These are phyloP conservation scores for Ariopsis seemanni DNA, from an alignment of 2,113 vertebrate species.

Conservation along the genomic window DNA sequence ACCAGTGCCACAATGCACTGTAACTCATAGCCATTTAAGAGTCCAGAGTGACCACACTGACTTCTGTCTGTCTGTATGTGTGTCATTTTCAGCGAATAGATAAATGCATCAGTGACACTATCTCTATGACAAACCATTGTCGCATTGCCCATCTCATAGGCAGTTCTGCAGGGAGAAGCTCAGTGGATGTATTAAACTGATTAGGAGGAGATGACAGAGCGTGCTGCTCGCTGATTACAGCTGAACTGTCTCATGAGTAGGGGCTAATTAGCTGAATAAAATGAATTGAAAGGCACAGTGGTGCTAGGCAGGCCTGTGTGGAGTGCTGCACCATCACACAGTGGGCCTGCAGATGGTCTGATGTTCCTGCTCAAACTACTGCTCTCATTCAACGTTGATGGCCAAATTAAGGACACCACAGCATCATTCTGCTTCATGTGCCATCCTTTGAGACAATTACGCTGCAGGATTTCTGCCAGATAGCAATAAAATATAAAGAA, in stretches of 20 bases:
- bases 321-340: slow-evolving; percentile 44
- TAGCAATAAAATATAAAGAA: slow-evolving; percentile 6
- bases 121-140: slow-evolving; percentile 5
- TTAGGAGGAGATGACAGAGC: slow-evolving; percentile 60
- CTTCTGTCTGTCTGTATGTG: neutral
- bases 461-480: neutral
- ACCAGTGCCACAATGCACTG: neutral
- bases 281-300: slow-evolving; percentile 48
- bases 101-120: neutral
- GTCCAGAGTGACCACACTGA: neutral
- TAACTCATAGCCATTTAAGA: neutral
- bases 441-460: neutral
- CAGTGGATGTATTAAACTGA: slow-evolving; percentile 58
- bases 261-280: slow-evolving; percentile 60
- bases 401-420: slow-evolving; percentile 3
- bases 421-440: neutral
- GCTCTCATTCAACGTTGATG: slow-evolving; percentile 13
- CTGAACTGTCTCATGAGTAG: slow-evolving; percentile 62
- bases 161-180: slow-evolving; percentile 37
- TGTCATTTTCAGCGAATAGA: neutral
- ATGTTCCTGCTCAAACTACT: slow-evolving; percentile 21
- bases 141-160: slow-evolving; percentile 18
- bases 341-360: slow-evolving; percentile 30
- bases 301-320: slow-evolving; percentile 44
- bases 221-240: slow-evolving; percentile 61